A percentile compares a stretch with the other conserved stretches of the same genome.
Evolutionary conservation across 2,797 vertebrate genomes (phyloP).

Genomic region (Hemitrygon akajei): DNA sequence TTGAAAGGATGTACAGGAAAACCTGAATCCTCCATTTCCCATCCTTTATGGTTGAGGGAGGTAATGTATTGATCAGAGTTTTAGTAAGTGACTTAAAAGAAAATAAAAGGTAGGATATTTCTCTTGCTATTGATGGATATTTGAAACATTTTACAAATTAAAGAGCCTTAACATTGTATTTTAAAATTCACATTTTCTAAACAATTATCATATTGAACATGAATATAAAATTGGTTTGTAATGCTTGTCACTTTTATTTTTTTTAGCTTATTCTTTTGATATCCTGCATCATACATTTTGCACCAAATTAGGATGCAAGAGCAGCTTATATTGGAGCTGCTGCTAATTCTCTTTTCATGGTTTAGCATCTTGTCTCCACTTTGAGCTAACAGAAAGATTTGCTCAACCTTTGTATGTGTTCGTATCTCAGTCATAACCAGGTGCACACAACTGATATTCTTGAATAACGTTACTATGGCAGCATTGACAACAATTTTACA

Average conservation of each 20-base stretch:
- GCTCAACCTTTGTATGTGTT: not conserved
- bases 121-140: not conserved
- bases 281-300: not conserved
- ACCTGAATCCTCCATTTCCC: not conserved
- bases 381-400: not conserved
- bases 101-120: not conserved
- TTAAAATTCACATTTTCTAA: not conserved
- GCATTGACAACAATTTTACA: not conserved
- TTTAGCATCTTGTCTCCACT: not conserved
- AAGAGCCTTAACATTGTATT: not conserved
- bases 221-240: not conserved
- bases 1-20: not conserved
- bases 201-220: not conserved
- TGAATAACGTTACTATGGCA: not conserved
- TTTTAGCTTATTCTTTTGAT: not conserved
- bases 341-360: not conserved
- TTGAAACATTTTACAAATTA: not conserved
- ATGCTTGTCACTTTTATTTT: not conserved
- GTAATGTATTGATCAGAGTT: not conserved
- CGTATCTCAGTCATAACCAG: not conserved
- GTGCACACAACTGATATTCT: not conserved
- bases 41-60: not conserved
- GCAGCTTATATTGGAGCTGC: not conserved
- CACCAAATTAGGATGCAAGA: not conserved
- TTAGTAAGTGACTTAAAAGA: not conserved